These are phyloP conservation scores for Drosophila atripex DNA, from an alignment of 2,888 invertebrate species.

Conservation along the genomic window DNA sequence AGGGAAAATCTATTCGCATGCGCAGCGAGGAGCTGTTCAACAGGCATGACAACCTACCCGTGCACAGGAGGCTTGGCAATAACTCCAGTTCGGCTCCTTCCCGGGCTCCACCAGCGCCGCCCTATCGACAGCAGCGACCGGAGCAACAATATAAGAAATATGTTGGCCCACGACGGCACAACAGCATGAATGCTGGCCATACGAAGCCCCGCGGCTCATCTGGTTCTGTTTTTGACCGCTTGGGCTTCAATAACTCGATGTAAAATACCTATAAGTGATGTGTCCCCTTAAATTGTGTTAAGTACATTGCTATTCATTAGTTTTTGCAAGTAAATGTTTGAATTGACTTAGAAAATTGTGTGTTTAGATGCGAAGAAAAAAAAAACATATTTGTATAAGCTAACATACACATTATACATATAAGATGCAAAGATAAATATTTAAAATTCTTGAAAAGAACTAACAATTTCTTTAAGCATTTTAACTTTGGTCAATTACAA, in stretches of 20 bases:
- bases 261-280: slow-evolving; percentile 31
- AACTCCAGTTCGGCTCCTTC: slow-evolving; percentile 11
- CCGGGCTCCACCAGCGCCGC: slow-evolving; percentile 19
- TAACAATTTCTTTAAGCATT: background rate
- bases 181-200: slow-evolving; percentile 52
- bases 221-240: slow-evolving; percentile 81
- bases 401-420: background rate
- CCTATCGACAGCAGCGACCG: slow-evolving; percentile 9
- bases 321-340: slow-evolving; percentile 30
- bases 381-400: background rate
- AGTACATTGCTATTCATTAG: slow-evolving; percentile 21
- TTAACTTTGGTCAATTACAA: background rate
- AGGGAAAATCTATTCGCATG: slow-evolving; percentile 77
- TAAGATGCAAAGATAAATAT: background rate
- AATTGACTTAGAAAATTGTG: slow-evolving; percentile 5
- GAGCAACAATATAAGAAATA: slow-evolving; percentile 25
- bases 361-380: background rate
- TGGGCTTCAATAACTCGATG: slow-evolving; percentile 78
- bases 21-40: slow-evolving; percentile 81
- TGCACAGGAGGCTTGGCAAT: slow-evolving; percentile 80
- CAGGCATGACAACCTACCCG: slow-evolving; percentile 69
- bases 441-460: background rate
- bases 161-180: slow-evolving; percentile 51
- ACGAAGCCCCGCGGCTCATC: slow-evolving; percentile 35
- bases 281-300: slow-evolving; percentile 18